Evolutionary conservation across 2,888 invertebrate species (phyloP).

Genomic region (Orthosia cruda): DNA sequence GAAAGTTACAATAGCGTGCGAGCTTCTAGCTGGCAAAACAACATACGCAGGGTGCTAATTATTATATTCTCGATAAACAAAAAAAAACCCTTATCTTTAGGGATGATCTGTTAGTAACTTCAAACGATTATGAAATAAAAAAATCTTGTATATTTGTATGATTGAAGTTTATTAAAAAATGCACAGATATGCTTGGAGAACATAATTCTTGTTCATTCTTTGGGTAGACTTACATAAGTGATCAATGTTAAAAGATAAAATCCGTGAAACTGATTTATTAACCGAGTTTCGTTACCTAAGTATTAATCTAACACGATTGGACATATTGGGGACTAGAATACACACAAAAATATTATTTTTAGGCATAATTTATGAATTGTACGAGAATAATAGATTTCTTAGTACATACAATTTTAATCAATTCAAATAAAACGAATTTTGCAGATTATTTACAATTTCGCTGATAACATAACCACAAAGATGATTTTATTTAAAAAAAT

Average conservation of each 20-base stretch:
- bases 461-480: conserved; percentile 34
- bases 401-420: conserved; percentile 7
- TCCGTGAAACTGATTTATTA: conserved; percentile 34
- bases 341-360: conserved; percentile 4
- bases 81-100: neutral
- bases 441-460: conserved; percentile 39
- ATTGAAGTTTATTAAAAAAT: conserved; percentile 71
- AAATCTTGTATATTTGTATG: conserved; percentile 45
- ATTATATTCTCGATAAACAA: neutral
- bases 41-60: too few species aligned
- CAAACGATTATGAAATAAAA: conserved; percentile 58
- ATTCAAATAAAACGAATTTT: conserved; percentile 54
- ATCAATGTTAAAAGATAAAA: conserved; percentile 68
- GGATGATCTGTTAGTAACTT: conserved; percentile 53
- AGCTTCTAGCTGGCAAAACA: too few species aligned
- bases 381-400: conserved; percentile 7
- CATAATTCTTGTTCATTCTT: conserved; percentile 65
- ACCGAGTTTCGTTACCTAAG: conserved; percentile 42
- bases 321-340: conserved; percentile 47
- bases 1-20: too few species aligned
- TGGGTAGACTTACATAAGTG: conserved; percentile 63
- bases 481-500: conserved; percentile 35
- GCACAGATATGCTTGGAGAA: conserved; percentile 75
- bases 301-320: conserved; percentile 44
- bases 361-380: neutral